Conservation (phyloP, 2,113 vertebrate species). For the Vidua macroura region DNA sequence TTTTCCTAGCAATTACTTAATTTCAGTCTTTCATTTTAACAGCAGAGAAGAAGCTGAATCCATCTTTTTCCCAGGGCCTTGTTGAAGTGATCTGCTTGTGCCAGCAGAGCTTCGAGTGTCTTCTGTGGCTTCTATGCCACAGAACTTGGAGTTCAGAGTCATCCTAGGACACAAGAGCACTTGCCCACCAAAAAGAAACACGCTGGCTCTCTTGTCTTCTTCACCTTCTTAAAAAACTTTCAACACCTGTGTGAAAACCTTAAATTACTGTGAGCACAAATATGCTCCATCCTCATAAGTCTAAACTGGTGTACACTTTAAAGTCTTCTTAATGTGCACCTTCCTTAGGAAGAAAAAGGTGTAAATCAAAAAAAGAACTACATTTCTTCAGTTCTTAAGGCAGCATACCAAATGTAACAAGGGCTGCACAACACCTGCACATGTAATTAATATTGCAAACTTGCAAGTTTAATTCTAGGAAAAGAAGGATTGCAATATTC, state of each 20-base stretch:
- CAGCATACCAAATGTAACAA: not conserved
- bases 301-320: not conserved
- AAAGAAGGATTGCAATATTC: not conserved
- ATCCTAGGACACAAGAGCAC: not conserved
- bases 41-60: not conserved
- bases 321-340: not conserved
- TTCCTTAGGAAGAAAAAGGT: not conserved
- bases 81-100: not conserved
- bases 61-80: not conserved
- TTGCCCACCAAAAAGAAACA: not conserved
- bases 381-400: not conserved
- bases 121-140: not conserved
- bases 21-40: not conserved
- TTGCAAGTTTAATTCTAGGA: not conserved
- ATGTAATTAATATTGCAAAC: not conserved
- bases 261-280: not conserved
- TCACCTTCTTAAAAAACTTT: not conserved
- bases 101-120: not conserved
- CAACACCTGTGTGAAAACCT: not conserved
- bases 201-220: not conserved
- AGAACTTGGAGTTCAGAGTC: not conserved
- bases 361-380: not conserved
- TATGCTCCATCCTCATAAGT: not conserved
- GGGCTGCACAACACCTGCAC: not conserved
- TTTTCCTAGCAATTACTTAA: not conserved